Base-by-base conservation (phyloP, 2,113 vertebrate species). In the Apteryx owenii region DNA sequence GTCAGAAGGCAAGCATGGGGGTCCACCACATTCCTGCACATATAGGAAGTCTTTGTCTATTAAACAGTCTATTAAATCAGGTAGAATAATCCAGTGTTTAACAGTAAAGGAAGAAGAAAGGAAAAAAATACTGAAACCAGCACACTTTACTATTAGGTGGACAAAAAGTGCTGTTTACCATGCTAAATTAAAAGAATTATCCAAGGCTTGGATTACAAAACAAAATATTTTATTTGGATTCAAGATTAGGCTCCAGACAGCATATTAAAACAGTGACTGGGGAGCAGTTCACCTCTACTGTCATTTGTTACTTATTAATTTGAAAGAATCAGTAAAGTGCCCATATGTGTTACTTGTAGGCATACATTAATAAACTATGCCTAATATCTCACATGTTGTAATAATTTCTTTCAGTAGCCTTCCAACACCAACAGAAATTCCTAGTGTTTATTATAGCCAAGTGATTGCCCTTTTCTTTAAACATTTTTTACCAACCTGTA, bases 401-500 rank as follows among this genome's bases (percentile, higher is more conserved):
- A n/a, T 19, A 56, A 4, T 15, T 53, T 66, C 79, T 88, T 78
- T 73, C 46, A 68, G 68, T 44, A 90, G 51, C 21, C 7, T 76
- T 65, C 54, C 60, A 76, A 42, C 28, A 65, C 25, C 40, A 89
- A 4, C 25, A 87, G 42, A 21, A 69, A 51, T 40, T 9, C 46
- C 22, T 53, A 38, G 29, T 2, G 17, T 31, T 70, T 22, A 54
- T 62, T 64, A 50, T 2, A 61, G 23, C 18, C 2, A 7, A 81
- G 25, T 10, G 54, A 91, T 31, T 40, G 33, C 14, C 13, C 50
- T 89, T 86, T 81, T 18, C 19, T 46, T 50, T 20, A 53, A 73
- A 50, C 26, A 58, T 38, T 18, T 72, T 81, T 88, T 91, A 97
- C 98, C 98, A 89, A 99, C 99, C 99, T 98, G 99, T 99, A 87